Conservation (phyloP, 2,113 vertebrate species). For the Apaloderma vittatum region DNA sequence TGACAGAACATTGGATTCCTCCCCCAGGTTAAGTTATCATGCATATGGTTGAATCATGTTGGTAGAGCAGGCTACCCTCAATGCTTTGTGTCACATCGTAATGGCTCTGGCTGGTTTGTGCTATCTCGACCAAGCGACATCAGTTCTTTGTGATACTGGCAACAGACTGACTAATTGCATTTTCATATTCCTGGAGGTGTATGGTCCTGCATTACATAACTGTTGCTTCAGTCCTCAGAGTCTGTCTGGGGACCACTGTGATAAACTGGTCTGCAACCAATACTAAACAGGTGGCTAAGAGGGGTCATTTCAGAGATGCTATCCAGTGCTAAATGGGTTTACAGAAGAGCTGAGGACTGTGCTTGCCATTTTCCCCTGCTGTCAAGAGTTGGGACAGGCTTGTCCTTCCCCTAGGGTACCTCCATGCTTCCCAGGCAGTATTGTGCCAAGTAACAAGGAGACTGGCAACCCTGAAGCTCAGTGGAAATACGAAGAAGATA, state of each 20-base stretch:
- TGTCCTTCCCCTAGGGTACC: background rate
- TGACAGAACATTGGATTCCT: background rate
- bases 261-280: background rate
- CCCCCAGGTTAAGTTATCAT: fast-evolving
- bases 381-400: background rate
- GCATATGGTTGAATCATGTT: background rate
- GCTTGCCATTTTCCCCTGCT: background rate
- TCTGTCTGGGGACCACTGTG: background rate
- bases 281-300: background rate
- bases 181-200: background rate
- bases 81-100: background rate
- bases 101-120: background rate
- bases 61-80: background rate
- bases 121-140: background rate
- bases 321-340: background rate
- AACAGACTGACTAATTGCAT: background rate
- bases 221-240: background rate
- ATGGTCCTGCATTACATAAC: background rate
- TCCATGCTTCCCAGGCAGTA: background rate
- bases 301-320: background rate
- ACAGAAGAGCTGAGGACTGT: background rate
- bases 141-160: background rate
- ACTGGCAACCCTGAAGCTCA: background rate
- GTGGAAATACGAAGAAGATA: background rate
- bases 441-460: background rate